Evolutionary conservation across 2,113 vertebrate genomes (phyloP).

Genomic region (Pogonocichla stellata): DNA sequence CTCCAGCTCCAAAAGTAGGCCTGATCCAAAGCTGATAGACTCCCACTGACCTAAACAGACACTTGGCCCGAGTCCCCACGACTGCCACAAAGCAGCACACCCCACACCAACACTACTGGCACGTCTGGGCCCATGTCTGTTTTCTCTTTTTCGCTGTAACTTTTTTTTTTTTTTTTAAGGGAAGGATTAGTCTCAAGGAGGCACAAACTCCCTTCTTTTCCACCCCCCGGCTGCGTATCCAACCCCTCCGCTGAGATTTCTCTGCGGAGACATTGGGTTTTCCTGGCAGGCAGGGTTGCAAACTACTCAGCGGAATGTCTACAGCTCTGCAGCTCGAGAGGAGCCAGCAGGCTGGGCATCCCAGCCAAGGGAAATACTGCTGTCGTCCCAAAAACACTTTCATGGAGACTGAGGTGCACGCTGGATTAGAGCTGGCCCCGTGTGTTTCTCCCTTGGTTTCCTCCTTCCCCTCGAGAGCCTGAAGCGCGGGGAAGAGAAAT

Average conservation of each 20-base stretch:
- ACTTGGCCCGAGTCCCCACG: not conserved
- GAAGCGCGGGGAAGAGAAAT: not conserved
- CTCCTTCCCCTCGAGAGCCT: not conserved
- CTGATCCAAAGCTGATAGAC: conserved; percentile 2
- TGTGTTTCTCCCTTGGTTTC: not conserved
- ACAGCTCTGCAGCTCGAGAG: conserved; percentile 49
- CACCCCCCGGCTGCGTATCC: conserved; percentile 16
- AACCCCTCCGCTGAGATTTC: conserved; percentile 47
- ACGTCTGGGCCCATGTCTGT: not conserved
- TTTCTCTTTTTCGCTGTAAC: not conserved
- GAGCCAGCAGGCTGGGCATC: conserved; percentile 67
- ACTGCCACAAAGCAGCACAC: not conserved
- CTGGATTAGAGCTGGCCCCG: conserved; percentile 23
- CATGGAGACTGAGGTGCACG: conserved; percentile 44
- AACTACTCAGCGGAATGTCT: conserved; percentile 69
- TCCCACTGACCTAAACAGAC: not conserved
- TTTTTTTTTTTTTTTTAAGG: not conserved
- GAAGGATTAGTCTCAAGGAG: conserved; percentile 28
- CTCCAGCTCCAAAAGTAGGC: not conserved
- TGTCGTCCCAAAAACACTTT: conserved; percentile 63
- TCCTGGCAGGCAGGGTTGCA: conserved; percentile 67
- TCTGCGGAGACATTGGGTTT: conserved; percentile 69
- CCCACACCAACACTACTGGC: not conserved
- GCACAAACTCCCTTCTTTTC: conserved; percentile 20
- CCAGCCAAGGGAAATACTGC: conserved; percentile 77